Conservation (phyloP, 2,113 vertebrate genomes). For the Microcebus jonahi region DNA sequence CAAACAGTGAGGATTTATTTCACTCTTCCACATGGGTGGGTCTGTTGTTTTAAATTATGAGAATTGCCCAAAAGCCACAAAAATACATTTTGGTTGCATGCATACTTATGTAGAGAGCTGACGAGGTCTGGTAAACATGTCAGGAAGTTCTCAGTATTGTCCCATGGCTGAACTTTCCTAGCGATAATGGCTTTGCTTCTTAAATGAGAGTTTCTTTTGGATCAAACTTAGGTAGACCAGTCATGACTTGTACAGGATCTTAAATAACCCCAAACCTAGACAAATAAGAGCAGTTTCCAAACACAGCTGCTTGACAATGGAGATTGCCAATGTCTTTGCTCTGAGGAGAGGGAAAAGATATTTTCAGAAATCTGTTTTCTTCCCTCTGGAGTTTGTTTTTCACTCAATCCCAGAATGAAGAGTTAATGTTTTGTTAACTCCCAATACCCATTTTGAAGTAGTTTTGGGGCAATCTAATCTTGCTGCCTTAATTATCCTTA, state of each 20-base stretch:
- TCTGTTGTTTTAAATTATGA: conserved; percentile 68
- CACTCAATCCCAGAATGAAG: conserved; percentile 36
- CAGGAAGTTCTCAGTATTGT: conserved; percentile 52
- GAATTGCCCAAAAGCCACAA: conserved; percentile 60
- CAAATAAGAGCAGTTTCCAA: conserved; percentile 38
- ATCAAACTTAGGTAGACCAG: conserved; percentile 49
- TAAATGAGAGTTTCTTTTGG: conserved; percentile 64
- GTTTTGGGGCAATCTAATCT: not conserved
- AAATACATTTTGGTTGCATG: conserved; percentile 61
- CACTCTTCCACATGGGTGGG: conserved; percentile 51
- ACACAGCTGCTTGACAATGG: conserved; percentile 51
- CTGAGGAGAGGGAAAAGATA: conserved; percentile 31
- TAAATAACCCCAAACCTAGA: conserved; percentile 61
- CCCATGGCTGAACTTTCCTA: conserved; percentile 49
- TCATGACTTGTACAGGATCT: conserved; percentile 59
- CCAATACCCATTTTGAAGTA: conserved; percentile 35
- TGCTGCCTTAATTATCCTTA: not conserved
- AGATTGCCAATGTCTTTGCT: conserved; percentile 49
- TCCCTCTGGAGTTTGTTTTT: conserved; percentile 51
- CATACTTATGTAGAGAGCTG: conserved; percentile 21
- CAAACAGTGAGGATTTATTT: conserved; percentile 28
- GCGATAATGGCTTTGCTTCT: not conserved
- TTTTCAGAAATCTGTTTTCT: conserved; percentile 64
- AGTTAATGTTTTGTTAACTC: conserved; percentile 33
- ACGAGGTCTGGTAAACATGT: conserved; percentile 41